phyloP scores from a whole-genome alignment of 2,888 invertebrate genomes.

The Xanthia icteritia region DNA sequence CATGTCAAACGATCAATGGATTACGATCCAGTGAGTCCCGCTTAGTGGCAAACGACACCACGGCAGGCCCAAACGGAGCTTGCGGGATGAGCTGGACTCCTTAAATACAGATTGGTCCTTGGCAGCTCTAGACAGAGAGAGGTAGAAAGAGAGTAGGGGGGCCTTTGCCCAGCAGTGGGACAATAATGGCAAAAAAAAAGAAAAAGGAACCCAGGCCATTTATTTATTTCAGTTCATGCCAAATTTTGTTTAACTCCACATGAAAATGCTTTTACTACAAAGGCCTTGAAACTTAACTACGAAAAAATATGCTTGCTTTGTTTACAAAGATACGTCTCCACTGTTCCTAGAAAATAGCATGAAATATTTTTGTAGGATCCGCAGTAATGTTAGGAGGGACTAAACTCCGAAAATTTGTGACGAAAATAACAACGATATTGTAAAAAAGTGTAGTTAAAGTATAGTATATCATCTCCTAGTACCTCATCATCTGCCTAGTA shows the following conservation, averaged over 20 bases:
- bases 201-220: too few species aligned
- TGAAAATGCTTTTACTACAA: conserved; percentile 21
- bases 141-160: too few species aligned
- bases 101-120: too few species aligned
- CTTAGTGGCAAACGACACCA: too few species aligned
- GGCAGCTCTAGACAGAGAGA: too few species aligned
- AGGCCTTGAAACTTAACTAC: neutral
- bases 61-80: too few species aligned
- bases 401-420: neutral
- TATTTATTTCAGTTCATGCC: neutral
- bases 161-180: too few species aligned
- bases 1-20: too few species aligned
- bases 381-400: neutral
- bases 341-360: neutral
- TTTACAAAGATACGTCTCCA: neutral
- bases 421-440: neutral
- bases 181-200: too few species aligned
- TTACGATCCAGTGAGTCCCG: too few species aligned
- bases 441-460: neutral
- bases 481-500: neutral
- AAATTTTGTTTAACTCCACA: conserved; percentile 2
- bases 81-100: too few species aligned
- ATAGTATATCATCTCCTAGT: neutral
- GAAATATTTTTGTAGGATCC: neutral
- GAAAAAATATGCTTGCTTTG: neutral